Conservation (phyloP, 2,888 invertebrate genomes). For the Lepidonotus clava region DNA sequence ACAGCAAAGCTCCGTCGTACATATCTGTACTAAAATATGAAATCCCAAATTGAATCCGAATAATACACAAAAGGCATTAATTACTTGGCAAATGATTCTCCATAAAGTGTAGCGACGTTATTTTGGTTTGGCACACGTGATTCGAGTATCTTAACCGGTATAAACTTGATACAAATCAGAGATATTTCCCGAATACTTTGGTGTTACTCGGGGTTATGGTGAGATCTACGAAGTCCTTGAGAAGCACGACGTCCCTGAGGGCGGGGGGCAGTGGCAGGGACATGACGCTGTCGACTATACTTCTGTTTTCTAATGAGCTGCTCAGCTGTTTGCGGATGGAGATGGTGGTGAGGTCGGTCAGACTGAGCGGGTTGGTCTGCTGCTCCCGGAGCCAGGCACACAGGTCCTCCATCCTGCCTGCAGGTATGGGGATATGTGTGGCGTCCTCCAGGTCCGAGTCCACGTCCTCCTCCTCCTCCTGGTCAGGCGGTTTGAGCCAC, state of each 20-base stretch:
- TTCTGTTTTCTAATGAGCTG: conserved; percentile 46
- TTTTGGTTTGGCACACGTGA: too few relatives aligned
- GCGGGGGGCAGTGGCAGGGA: conserved; percentile 62
- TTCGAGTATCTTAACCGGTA: too few relatives aligned
- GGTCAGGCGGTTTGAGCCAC: conserved; percentile 58
- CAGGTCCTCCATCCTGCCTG: conserved; percentile 61
- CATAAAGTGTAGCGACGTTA: too few relatives aligned
- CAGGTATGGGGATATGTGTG: conserved; percentile 60
- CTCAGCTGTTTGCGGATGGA: conserved; percentile 57
- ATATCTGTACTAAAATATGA: too few relatives aligned
- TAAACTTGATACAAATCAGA: too few relatives aligned
- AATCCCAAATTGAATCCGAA: too few relatives aligned
- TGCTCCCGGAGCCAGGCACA: conserved; percentile 62
- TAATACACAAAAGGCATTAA: too few relatives aligned
- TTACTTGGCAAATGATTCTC: too few relatives aligned
- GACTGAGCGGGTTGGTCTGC: conserved; percentile 56
- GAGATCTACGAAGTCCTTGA: conserved; percentile 43
- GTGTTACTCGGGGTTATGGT: not conserved
- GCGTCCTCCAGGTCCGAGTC: not conserved
- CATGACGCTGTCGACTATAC: conserved; percentile 59
- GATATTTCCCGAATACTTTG: conserved; percentile 15
- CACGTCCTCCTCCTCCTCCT: not conserved
- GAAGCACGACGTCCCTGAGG: conserved; percentile 61
- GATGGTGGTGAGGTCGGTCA: conserved; percentile 61
- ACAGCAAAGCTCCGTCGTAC: too few relatives aligned